Conservation (phyloP, 2,113 vertebrate genomes). For the Larimichthys crocea region DNA sequence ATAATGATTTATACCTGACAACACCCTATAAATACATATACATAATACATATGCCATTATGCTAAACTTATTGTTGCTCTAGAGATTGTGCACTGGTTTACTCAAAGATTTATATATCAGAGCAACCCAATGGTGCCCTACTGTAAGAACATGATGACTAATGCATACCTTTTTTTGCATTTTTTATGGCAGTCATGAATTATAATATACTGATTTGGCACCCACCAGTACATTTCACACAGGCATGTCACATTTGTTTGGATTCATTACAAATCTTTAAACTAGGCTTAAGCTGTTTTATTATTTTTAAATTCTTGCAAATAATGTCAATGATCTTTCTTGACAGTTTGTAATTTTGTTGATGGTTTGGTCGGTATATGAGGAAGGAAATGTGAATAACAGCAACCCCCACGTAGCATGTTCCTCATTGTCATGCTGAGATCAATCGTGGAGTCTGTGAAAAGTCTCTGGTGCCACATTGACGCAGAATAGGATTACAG, state of each 20-base stretch:
- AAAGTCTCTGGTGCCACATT: not conserved
- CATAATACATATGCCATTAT: not conserved
- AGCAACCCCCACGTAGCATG: not conserved
- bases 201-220: not conserved
- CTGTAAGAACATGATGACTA: not conserved
- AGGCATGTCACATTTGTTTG: not conserved
- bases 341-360: not conserved
- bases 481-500: not conserved
- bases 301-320: not conserved
- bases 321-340: not conserved
- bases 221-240: not conserved
- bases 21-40: not conserved
- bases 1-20: not conserved
- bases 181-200: not conserved
- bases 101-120: not conserved
- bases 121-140: too few relatives aligned
- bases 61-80: not conserved
- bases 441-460: not conserved
- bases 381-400: conserved; percentile 4
- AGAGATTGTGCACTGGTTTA: not conserved
- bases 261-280: not conserved
- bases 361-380: not conserved
- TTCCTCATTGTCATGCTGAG: not conserved
- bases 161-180: not conserved
- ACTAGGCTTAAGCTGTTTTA: not conserved